phyloP scores from a whole-genome alignment of 2,888 invertebrate genomes.

The Sympetrum striolatum region DNA sequence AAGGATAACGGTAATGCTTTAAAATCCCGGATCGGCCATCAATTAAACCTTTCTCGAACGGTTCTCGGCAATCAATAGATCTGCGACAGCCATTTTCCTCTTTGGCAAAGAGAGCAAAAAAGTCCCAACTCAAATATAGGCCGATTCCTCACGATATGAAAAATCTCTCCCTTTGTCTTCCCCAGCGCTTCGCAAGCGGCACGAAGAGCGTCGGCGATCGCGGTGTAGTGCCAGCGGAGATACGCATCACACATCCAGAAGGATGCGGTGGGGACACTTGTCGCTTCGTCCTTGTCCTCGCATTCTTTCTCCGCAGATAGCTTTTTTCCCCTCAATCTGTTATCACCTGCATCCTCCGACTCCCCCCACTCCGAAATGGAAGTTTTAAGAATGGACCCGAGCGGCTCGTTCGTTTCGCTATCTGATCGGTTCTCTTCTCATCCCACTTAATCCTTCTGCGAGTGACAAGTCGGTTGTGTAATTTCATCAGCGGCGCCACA shows the following conservation, averaged over 20 bases:
- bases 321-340: background rate
- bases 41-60: background rate
- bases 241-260: background rate
- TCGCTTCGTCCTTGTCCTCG: background rate
- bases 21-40: background rate
- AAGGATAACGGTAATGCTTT: background rate
- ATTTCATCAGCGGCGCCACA: constrained; percentile 36
- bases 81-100: background rate
- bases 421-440: background rate
- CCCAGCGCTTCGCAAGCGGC: background rate
- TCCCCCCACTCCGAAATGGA: background rate
- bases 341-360: background rate
- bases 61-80: background rate
- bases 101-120: background rate
- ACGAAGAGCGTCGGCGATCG: background rate
- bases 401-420: constrained; percentile 6
- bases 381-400: constrained; percentile 35
- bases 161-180: background rate
- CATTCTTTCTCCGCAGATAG: too few species aligned
- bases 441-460: constrained; percentile 14
- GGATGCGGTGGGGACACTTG: background rate
- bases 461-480: constrained; percentile 36
- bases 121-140: background rate
- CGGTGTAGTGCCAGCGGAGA: background rate
- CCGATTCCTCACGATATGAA: background rate